Evolutionary conservation across 2,113 vertebrate genomes (phyloP), one percentile per base, ranked within the genome.

Genomic region (Shinisaurus crocodilurus): DNA sequence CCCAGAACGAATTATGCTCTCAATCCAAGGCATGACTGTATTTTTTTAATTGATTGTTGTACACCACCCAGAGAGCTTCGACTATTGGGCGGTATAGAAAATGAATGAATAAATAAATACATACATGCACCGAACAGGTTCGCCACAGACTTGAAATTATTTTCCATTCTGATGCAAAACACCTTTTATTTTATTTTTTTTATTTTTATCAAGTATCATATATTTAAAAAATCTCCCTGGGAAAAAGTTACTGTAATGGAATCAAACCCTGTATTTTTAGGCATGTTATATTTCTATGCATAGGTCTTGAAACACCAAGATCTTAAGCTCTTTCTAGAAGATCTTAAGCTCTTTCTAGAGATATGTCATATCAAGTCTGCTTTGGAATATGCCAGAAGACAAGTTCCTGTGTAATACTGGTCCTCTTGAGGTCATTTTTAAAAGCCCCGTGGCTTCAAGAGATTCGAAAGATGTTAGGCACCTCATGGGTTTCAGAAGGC

Each of bases 381-480:
- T 88, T 89, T 85, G 85, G 82, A 65, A 37, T 0, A 60, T 90
- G 85, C 70, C 83, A 86, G 50, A 34, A 84, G 86, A 91, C 90
- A 92, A 20, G 10, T 82, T 94, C 13, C 40, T 93, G 90, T 81
- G 20, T 82, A 81, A 69, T 90, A 87, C 37, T 86, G 37, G 50
- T 91, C 88, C 85, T 92, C 54, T 88, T 43, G 86, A 90, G 87
- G 93, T 93, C 88, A 15, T 40, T 90, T 92, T 80, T 87, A 93
- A 95, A 95, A 94, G n/a, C 86, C 48, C 6, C 5, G 3, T 0
- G 1, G 89, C 90, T 90, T 90, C 91, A 93, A 89, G 89, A 87
- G 91, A 83, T 85, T 79, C 82, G 87, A 93, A 84, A 50, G 67
- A 80, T 93, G 91, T 94, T 90, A 93, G 88, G 85, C 89, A 85